Base-by-base conservation (phyloP, 2,797 vertebrate species). In the Notoglanidium macrostoma region DNA sequence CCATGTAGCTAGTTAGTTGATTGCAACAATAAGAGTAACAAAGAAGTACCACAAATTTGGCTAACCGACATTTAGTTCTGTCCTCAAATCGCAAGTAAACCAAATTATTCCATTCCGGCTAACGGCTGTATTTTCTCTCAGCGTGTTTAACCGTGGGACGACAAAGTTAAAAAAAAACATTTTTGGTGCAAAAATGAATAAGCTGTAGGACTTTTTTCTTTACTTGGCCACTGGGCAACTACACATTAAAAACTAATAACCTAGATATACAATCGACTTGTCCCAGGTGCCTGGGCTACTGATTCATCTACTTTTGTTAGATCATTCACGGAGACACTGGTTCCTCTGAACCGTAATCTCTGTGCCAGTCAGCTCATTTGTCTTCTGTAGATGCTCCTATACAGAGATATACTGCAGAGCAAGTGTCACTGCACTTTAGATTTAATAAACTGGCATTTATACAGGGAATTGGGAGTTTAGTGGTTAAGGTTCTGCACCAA, bases 361-460 rank as follows among this genome's bases (percentile, higher is more conserved):
- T 2, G 55, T 61, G 55, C 55, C 78, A 80, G 35, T 21, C 44
- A 80, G 59, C 12, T 46, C 59, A 65, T 67, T 67, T 29, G 63
- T 83, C 61, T 83, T 82, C 57, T 32, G 26, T 11, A 9, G 44
- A 67, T 1, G 4, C 44, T 67, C 23, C 7, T 19, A 21, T 32
- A 49, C 12, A 26, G 51, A n/a, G 40, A 83, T 67, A 83, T 49
- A 82, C 40, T 12, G 59, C 26, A 21, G 51, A 29, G 40, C 40
- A 49, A 49, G 40, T 23, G 17, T 63, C 35, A 63, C 11, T 63
- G 35, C 40, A 49, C 26, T 51, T 51, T 12, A 3, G n/a, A 51
- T 12, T 83, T 67, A 63, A 82, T 82, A 82, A 65, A 63, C 57
- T 46, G 15, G 21, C 61, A 49, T 65, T 65, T 82, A 65, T 49